phyloP scores from a whole-genome alignment of 1,140 invertebrate genomes.

The Aradophagus sp. region DNA sequence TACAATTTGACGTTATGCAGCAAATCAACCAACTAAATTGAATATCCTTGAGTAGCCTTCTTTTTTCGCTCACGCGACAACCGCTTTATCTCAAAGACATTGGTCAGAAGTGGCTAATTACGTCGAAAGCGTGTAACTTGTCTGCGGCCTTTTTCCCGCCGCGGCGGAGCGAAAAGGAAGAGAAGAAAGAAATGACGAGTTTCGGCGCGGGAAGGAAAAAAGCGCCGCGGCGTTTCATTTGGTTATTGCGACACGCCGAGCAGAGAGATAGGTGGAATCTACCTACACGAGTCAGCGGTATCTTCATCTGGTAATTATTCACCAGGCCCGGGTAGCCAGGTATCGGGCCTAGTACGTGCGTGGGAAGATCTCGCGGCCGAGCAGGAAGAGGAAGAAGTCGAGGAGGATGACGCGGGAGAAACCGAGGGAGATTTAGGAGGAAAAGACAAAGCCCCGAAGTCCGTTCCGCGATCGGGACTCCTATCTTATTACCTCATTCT shows the following conservation, averaged over 20 bases:
- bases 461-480: constrained; percentile 44
- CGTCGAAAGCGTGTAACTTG: too few relatives aligned
- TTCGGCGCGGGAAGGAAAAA: too few relatives aligned
- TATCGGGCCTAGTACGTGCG: constrained; percentile 65
- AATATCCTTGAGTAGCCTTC: too few relatives aligned
- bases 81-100: too few relatives aligned
- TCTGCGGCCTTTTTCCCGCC: too few relatives aligned
- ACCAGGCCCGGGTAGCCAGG: constrained; percentile 54
- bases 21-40: too few relatives aligned
- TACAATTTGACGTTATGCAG: too few relatives aligned
- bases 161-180: too few relatives aligned
- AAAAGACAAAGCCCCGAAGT: constrained; percentile 60
- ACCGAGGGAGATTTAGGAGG: constrained; percentile 55
- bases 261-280: constrained; percentile 44
- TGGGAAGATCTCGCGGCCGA: constrained; percentile 66
- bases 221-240: constrained; percentile 5
- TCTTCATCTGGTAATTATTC: constrained; percentile 72
- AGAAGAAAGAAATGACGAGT: too few relatives aligned
- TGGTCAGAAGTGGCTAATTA: too few relatives aligned
- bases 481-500: constrained; percentile 58
- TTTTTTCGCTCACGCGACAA: too few relatives aligned
- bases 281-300: constrained; percentile 66
- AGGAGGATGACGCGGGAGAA: constrained; percentile 52
- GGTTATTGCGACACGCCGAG: constrained; percentile 29
- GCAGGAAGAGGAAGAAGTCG: constrained; percentile 62